phyloP scores from a whole-genome alignment of 2,797 vertebrate genomes.

The Labroides dimidiatus region DNA sequence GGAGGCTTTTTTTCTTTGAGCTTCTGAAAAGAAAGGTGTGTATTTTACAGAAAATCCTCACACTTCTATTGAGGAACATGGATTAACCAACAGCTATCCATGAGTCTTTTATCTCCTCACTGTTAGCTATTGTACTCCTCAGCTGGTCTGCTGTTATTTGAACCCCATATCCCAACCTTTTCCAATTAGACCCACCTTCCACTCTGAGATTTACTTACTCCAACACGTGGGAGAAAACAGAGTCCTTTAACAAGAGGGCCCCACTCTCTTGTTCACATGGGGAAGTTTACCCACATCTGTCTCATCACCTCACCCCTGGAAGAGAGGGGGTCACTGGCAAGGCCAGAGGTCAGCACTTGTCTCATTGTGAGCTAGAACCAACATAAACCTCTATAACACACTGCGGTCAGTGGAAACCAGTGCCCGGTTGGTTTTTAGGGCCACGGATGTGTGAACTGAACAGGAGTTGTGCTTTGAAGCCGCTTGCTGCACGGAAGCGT shows the following conservation, averaged over 20 bases:
- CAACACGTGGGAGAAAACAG: slow-evolving; percentile 74
- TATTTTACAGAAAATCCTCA: slow-evolving; percentile 55
- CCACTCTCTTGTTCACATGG: slow-evolving; percentile 77
- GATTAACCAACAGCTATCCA: slow-evolving; percentile 62
- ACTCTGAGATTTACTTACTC: slow-evolving; percentile 76
- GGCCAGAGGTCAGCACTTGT: slow-evolving; percentile 85
- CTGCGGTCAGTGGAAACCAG: slow-evolving; percentile 71
- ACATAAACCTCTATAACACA: slow-evolving; percentile 79
- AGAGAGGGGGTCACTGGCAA: slow-evolving; percentile 80
- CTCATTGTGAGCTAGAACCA: slow-evolving; percentile 83
- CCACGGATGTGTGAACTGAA: slow-evolving; percentile 81
- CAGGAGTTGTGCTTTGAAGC: slow-evolving; percentile 78
- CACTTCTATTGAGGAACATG: slow-evolving; percentile 68
- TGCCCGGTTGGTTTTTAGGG: slow-evolving; percentile 75
- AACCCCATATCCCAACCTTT: slow-evolving; percentile 75
- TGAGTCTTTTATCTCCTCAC: slow-evolving; percentile 56
- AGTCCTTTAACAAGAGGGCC: slow-evolving; percentile 83
- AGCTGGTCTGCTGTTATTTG: slow-evolving; percentile 74
- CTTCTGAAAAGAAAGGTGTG: slow-evolving; percentile 9
- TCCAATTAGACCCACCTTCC: slow-evolving; percentile 86
- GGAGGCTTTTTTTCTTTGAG: slow-evolving; percentile 4
- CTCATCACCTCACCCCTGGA: slow-evolving; percentile 83
- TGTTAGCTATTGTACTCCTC: slow-evolving; percentile 73
- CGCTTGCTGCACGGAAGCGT: slow-evolving; percentile 65
- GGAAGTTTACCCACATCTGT: slow-evolving; percentile 89